These are phyloP conservation scores for zebrafish (Danio rerio) DNA, from an alignment of 2,113 vertebrate genomes.

Conservation along the genomic window GRCz12tu NC_133182.1:31636001-31636500, in stretches of 20 bases:
- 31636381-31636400: too few relatives aligned
- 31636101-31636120: slow-evolving; percentile 16
- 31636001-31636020: slow-evolving; percentile 1
- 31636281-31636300: neutral
- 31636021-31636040: neutral
- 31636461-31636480: too few relatives aligned
- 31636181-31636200: slow-evolving; percentile 18
- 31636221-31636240: neutral
- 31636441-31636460: too few relatives aligned
- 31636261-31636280: neutral
- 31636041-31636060: slow-evolving; percentile 3
- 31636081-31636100: slow-evolving; percentile 26
- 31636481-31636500: too few relatives aligned
- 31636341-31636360: neutral
- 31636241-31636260: neutral
- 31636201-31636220: slow-evolving; percentile 7
- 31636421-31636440: too few relatives aligned
- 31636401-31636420: too few relatives aligned
- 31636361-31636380: too few relatives aligned
- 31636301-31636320: neutral
- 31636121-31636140: slow-evolving; percentile 15
- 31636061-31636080: slow-evolving; percentile 33
- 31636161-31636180: slow-evolving; percentile 15
- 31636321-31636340: neutral
- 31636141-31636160: slow-evolving; percentile 9